These are phyloP conservation scores for Noctua pronuba DNA, from an alignment of 2,888 invertebrate species.

Conservation along the genomic window DNA sequence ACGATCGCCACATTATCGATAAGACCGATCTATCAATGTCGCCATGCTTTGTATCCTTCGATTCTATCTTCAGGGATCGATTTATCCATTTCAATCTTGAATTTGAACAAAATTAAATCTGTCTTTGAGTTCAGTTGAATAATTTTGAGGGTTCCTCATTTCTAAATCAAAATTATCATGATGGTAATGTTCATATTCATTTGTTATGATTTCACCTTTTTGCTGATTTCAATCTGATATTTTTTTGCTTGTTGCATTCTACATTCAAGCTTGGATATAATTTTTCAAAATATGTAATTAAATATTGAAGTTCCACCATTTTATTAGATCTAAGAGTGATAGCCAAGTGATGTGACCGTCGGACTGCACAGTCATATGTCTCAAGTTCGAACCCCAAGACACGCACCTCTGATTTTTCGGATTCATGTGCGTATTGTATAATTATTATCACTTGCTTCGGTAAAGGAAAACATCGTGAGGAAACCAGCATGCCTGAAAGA, in stretches of 20 bases:
- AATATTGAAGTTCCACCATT: not conserved
- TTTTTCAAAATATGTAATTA: not conserved
- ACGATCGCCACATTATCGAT: constrained; percentile 33
- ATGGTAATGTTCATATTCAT: not conserved
- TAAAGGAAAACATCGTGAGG: too few relatives aligned
- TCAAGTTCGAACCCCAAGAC: too few relatives aligned
- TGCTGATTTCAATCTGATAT: not conserved
- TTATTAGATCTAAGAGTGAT: too few relatives aligned
- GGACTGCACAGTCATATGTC: too few relatives aligned
- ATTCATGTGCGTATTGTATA: too few relatives aligned
- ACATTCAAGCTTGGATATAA: not conserved
- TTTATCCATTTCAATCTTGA: constrained; percentile 27
- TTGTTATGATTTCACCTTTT: not conserved
- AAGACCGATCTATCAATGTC: constrained; percentile 47
- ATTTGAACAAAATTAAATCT: constrained; percentile 33
- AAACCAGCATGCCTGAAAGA: too few relatives aligned
- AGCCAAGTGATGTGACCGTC: too few relatives aligned
- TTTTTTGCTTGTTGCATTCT: not conserved
- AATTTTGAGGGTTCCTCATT: not conserved
- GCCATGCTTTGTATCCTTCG: constrained; percentile 38
- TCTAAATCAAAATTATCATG: not conserved
- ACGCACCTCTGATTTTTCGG: too few relatives aligned
- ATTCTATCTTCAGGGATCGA: constrained; percentile 34
- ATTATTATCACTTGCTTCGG: too few relatives aligned
- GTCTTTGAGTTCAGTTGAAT: not conserved